Evolutionary conservation across 2,113 vertebrate species (phyloP).

Genomic region (Rattus norvegicus): GRCr8 NC_086023.1:107620501-107621000

Average conservation of each 20-base stretch:
- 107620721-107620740: not conserved
- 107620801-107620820: not conserved
- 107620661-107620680: not conserved
- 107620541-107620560: not conserved
- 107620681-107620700: not conserved
- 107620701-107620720: not conserved
- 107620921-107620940: not conserved
- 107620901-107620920: not conserved
- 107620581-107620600: slow-evolving; percentile 2
- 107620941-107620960: not conserved
- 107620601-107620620: not conserved
- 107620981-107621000: slow-evolving; percentile 12
- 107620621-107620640: not conserved
- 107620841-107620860: not conserved
- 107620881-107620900: not conserved
- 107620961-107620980: not conserved
- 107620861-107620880: not conserved
- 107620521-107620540: not conserved
- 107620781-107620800: not conserved
- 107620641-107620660: slow-evolving; percentile 21
- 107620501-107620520: not conserved
- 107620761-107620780: not conserved
- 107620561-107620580: slow-evolving; percentile 41
- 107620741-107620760: too few relatives aligned
- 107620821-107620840: not conserved